Evolutionary conservation across 2,797 vertebrate genomes (phyloP).

Genomic region (Menidia menidia): DNA sequence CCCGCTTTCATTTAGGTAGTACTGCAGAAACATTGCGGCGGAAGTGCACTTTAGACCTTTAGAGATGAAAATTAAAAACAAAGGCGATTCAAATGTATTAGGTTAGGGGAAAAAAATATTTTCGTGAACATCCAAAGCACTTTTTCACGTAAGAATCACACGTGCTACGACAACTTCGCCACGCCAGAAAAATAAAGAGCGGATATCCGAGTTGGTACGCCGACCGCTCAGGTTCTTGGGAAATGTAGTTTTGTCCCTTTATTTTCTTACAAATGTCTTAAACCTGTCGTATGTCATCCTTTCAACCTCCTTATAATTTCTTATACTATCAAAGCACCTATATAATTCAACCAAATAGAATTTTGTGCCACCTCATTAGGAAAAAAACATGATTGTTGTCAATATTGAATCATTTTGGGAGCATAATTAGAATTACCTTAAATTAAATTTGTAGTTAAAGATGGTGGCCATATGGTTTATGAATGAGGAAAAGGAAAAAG

Average conservation of each 20-base stretch:
- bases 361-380: neutral
- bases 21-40: conserved; percentile 89
- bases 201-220: conserved; percentile 52
- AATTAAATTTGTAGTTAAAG: neutral
- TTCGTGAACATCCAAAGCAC: no score
- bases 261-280: neutral
- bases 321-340: neutral
- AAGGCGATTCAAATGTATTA: no score
- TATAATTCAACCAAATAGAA: neutral
- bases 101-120: no score
- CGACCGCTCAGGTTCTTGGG: conserved; percentile 47
- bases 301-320: neutral
- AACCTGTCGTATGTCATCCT: neutral
- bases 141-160: neutral
- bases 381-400: neutral
- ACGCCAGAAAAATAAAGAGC: rapidly evolving
- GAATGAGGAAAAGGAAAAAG: no score
- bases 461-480: no score
- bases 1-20: conserved; percentile 85
- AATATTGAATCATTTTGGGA: no score
- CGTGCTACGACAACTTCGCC: conserved; percentile 33
- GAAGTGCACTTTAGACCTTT: neutral
- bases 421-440: neutral
- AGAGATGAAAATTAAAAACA: neutral
- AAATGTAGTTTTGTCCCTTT: conserved; percentile 15